Evolutionary conservation across 2,797 vertebrate genomes (phyloP).

Genomic region (Poeciliopsis paucimaculata): DNA sequence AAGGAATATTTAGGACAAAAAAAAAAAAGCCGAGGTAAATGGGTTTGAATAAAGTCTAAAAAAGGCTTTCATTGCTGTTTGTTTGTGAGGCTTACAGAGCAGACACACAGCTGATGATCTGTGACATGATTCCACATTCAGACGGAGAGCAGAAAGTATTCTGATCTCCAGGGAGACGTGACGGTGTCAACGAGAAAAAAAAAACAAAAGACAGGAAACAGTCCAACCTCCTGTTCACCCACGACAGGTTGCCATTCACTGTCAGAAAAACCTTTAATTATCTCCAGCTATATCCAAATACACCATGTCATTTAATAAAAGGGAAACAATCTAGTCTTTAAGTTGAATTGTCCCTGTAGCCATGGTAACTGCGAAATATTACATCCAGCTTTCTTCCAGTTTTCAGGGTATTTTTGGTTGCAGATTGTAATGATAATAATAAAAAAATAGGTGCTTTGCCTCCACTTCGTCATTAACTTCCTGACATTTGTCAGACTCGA

Average conservation of each 20-base stretch:
- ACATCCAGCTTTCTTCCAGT: slow-evolving; percentile 43
- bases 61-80: too few relatives aligned
- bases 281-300: not conserved
- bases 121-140: not conserved
- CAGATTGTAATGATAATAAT: slow-evolving; percentile 13
- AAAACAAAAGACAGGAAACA: too few relatives aligned
- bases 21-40: not conserved
- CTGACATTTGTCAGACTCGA: not conserved
- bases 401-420: slow-evolving; percentile 45
- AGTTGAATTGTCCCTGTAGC: slow-evolving; percentile 37
- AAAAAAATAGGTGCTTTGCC: slow-evolving; percentile 22
- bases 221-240: not conserved
- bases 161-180: not conserved
- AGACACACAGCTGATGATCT: not conserved
- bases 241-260: slow-evolving; percentile 8
- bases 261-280: not conserved
- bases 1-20: not conserved
- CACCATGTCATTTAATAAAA: not conserved
- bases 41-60: not conserved
- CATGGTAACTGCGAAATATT: slow-evolving; percentile 57
- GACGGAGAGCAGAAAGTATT: slow-evolving; percentile 2
- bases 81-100: not conserved
- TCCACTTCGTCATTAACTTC: slow-evolving; percentile 16
- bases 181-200: slow-evolving; percentile 7
- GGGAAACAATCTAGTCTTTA: slow-evolving; percentile 1